These are phyloP conservation scores for Coecobrya sp. DNA, from an alignment of 2,888 invertebrate genomes.

Conservation along the genomic window DNA sequence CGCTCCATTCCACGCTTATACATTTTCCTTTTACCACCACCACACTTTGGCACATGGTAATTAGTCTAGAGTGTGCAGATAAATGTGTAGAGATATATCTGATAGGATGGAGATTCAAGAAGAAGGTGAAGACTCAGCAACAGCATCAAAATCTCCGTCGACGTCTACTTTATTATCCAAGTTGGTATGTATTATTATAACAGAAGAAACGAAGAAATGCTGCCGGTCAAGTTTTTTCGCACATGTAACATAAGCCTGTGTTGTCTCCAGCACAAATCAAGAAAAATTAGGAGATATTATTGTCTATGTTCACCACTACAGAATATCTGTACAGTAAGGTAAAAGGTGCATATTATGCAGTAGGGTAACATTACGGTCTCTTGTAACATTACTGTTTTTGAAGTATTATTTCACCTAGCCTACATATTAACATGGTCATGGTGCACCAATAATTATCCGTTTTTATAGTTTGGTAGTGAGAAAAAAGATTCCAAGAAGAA, in stretches of 20 bases:
- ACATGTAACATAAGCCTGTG: not conserved
- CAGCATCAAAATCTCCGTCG: not conserved
- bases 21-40: slow-evolving; percentile 42
- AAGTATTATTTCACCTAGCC: too few species aligned
- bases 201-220: slow-evolving; percentile 9
- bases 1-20: slow-evolving; percentile 26
- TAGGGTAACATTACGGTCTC: too few species aligned
- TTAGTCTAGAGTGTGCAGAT: slow-evolving; percentile 75
- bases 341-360: too few species aligned
- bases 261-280: slow-evolving; percentile 52
- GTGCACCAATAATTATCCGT: too few species aligned
- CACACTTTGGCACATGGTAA: slow-evolving; percentile 76
- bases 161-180: slow-evolving; percentile 13
- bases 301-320: slow-evolving; percentile 4
- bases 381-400: too few species aligned
- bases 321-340: too few species aligned
- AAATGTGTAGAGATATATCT: slow-evolving; percentile 53
- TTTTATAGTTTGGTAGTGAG: too few species aligned
- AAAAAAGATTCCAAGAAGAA: too few species aligned
- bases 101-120: not conserved
- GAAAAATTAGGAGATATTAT: slow-evolving; percentile 70
- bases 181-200: slow-evolving; percentile 34
- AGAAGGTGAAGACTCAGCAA: slow-evolving; percentile 6
- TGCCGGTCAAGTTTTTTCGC: slow-evolving; percentile 30
- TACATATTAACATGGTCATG: too few species aligned